Evolutionary conservation across 2,888 invertebrate species (phyloP).

Genomic region (Diarsia brunnea): DNA sequence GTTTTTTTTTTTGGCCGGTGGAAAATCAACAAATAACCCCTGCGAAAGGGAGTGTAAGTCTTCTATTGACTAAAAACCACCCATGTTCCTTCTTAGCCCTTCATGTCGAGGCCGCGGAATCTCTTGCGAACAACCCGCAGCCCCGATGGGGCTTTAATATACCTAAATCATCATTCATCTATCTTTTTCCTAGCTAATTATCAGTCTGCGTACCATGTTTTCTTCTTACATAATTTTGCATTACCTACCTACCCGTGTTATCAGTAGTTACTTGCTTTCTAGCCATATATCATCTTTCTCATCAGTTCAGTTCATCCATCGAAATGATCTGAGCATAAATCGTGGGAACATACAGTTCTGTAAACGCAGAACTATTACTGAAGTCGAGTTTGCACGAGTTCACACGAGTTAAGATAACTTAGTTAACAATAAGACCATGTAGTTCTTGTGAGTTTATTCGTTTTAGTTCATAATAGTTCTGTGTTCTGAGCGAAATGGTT

Average conservation of each 20-base stretch:
- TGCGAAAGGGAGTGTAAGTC: too few species aligned
- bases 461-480: slow-evolving; percentile 46
- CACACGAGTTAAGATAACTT: slow-evolving; percentile 49
- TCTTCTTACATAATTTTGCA: background rate
- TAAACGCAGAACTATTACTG: slow-evolving; percentile 32
- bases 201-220: background rate
- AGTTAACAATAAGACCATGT: slow-evolving; percentile 47
- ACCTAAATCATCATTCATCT: background rate
- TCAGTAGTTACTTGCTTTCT: background rate
- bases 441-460: slow-evolving; percentile 55
- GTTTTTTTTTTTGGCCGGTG: too few species aligned
- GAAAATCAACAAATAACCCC: too few species aligned
- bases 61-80: too few species aligned
- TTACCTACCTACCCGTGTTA: background rate
- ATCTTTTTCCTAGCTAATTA: background rate
- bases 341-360: background rate
- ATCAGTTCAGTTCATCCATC: background rate
- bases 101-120: too few species aligned
- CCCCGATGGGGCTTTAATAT: too few species aligned
- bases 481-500: slow-evolving; percentile 16
- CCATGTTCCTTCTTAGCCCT: too few species aligned
- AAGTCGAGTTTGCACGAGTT: slow-evolving; percentile 44
- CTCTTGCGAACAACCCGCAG: too few species aligned
- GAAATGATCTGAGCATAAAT: slow-evolving; percentile 1
- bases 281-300: background rate